Percentiles rank a stretch among this genome's conserved stretches.
phyloP scores from a whole-genome alignment of 2,113 vertebrate species.

The Solenodon paradoxus region DNA sequence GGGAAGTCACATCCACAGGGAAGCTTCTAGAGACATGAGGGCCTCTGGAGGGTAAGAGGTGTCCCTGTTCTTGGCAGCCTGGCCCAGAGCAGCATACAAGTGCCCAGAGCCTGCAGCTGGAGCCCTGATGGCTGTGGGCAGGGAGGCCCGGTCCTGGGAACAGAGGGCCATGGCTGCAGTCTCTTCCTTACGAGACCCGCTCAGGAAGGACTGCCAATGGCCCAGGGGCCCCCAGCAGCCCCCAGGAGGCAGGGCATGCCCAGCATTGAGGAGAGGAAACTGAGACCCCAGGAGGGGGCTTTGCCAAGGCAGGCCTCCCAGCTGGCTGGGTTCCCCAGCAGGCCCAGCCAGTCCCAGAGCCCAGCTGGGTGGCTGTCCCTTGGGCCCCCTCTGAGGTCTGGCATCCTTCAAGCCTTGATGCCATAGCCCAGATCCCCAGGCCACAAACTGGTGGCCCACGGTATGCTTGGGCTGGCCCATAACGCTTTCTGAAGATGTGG shows the following conservation, averaged over 20 bases:
- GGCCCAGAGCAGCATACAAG: neutral
- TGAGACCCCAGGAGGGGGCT: neutral
- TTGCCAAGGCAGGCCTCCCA: neutral
- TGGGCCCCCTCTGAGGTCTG: neutral
- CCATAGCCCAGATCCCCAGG: neutral
- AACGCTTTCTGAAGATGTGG: accelerated
- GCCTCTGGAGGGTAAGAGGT: neutral
- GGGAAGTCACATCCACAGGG: neutral
- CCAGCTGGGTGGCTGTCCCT: neutral
- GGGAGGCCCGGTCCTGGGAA: neutral
- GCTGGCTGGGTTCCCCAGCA: neutral
- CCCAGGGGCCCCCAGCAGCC: neutral
- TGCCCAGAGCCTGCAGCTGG: neutral
- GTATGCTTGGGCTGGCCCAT: neutral
- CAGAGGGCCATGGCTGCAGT: too few species aligned
- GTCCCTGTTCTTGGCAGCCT: neutral
- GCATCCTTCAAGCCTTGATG: neutral
- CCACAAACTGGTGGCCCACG: neutral
- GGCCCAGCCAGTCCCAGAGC: neutral
- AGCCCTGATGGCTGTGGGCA: neutral
- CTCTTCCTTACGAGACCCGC: neutral
- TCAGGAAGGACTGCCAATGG: neutral
- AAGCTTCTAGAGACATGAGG: neutral
- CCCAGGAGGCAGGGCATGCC: neutral
- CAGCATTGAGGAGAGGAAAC: neutral